Base-by-base conservation (phyloP, 2,113 vertebrate species). In the Oostethus manadensis region DNA sequence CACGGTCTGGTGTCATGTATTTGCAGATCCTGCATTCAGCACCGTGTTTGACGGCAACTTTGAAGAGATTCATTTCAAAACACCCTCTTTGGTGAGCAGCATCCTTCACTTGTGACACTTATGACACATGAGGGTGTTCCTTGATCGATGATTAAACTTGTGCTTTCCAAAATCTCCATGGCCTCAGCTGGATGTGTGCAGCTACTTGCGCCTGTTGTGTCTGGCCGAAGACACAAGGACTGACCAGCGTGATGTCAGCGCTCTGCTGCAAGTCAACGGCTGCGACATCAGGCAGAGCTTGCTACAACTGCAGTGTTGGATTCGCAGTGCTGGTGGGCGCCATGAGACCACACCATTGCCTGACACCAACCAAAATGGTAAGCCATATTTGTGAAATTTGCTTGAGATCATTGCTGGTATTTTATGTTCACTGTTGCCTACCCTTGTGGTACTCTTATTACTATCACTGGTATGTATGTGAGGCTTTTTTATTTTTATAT, bases 251-350 rank as follows among this genome's bases (percentile, higher is more conserved):
- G 93, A 99, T 62, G n/a, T 98, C 64, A 61, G 83, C 63, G 83
- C 92, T 56, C 85, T 99, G 61, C 77, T 98, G 68, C 76, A 76
- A 47, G 83, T 91, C 69, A 95, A 92, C 11, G 74, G 83, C 68
- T 93, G 94, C 70, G 96, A 99, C 66, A 88, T 99, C 74, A 89
- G 97, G 40, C 93, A 90, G 77, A 96, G 94, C 63, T 77, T 99
- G 43, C 90, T 99, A 57, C 92, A 84, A 71, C 87, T 99, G 77
- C 97, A 99, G 42, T 95, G 94, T 80, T 99, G 95, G 94, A 83
- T 87, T 69, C 88, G 85, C 76, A 94, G 94, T 71, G 90, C 93
- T 69, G 94, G 93, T 59, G 91, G 92, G 46, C 58, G 56, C 58
- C 68, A 66, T 42, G 45, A 75, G 64, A 71, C 86, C 60, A 89